Evolutionary conservation across 2,888 invertebrate genomes (phyloP).

Genomic region (Macaria notata): DNA sequence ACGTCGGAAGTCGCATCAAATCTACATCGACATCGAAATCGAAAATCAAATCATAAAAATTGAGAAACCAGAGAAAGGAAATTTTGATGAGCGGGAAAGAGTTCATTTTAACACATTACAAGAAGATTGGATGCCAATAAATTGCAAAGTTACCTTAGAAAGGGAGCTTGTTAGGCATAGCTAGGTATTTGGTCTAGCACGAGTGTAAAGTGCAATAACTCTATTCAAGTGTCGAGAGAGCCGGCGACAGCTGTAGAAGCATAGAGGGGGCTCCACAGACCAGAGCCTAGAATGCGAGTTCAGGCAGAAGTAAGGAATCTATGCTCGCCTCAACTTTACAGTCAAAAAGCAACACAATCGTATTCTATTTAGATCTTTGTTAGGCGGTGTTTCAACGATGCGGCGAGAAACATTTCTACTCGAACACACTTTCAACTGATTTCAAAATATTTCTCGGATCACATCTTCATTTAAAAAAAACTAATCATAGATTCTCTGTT

Average conservation of each 20-base stretch:
- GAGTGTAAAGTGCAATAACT: constrained; percentile 63
- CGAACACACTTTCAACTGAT: constrained; percentile 27
- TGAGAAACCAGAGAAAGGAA: constrained; percentile 35
- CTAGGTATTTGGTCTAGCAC: constrained; percentile 53
- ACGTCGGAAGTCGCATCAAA: constrained; percentile 32
- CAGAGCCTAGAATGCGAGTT: constrained; percentile 64
- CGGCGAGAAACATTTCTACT: constrained; percentile 68
- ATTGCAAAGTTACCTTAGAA: constrained; percentile 44
- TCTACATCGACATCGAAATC: constrained; percentile 44
- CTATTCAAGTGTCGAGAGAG: constrained; percentile 62
- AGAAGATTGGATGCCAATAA: constrained; percentile 57
- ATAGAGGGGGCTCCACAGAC: constrained; percentile 54
- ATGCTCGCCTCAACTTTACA: constrained; percentile 53
- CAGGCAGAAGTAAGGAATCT: constrained; percentile 60
- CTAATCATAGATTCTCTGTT: constrained; percentile 43
- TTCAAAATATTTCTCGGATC: constrained; percentile 63
- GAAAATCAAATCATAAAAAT: constrained; percentile 40
- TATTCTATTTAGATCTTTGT: constrained; percentile 66
- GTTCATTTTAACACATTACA: constrained; percentile 75
- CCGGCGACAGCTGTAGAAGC: constrained; percentile 56
- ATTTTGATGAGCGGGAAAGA: constrained; percentile 40
- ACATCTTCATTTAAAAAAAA: constrained; percentile 50
- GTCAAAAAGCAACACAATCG: constrained; percentile 62
- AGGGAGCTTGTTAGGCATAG: constrained; percentile 37
- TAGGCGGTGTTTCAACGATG: constrained; percentile 60